phyloP scores from a whole-genome alignment of 2,888 invertebrate species.

The Sinodicranocentrus sp. region DNA sequence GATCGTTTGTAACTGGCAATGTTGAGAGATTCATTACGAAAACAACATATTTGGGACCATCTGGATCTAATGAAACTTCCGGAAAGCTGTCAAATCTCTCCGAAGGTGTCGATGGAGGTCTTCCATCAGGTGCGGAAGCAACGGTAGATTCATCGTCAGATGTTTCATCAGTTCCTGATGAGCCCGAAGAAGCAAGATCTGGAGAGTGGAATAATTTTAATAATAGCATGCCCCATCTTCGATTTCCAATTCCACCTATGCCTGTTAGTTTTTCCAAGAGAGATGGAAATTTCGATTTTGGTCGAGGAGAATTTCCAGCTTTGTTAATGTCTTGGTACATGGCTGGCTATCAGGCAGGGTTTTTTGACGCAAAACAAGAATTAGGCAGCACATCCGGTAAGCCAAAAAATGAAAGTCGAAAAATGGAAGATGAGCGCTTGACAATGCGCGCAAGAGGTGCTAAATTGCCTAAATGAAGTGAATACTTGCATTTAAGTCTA shows the following conservation, averaged over 20 bases:
- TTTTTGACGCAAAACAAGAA: conserved; percentile 61
- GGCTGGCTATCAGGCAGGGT: conserved; percentile 70
- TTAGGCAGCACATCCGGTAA: not conserved
- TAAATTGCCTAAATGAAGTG: too few species aligned
- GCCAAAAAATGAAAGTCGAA: not conserved
- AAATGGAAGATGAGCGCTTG: not conserved
- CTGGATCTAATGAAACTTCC: too few species aligned
- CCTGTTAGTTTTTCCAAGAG: conserved; percentile 52
- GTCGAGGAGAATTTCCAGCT: conserved; percentile 63
- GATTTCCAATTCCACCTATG: conserved; percentile 66
- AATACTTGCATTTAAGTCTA: too few species aligned
- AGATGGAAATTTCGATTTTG: conserved; percentile 57
- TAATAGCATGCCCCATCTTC: conserved; percentile 15
- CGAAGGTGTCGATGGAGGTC: conserved; percentile 21
- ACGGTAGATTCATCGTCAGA: conserved; percentile 47
- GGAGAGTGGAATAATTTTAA: conserved; percentile 35
- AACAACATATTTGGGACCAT: too few species aligned
- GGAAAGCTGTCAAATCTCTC: not conserved
- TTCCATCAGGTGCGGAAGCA: conserved; percentile 63
- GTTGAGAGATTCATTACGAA: too few species aligned
- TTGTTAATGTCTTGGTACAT: conserved; percentile 72
- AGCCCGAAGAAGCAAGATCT: conserved; percentile 14
- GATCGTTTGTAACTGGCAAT: not conserved
- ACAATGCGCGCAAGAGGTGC: too few species aligned
- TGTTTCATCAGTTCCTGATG: conserved; percentile 24